Percentiles rank a stretch among this genome's conserved stretches.
phyloP scores from a whole-genome alignment of 35 echinoderm and acorn worm genomes.

The Holothuria glaberrima region DNA sequence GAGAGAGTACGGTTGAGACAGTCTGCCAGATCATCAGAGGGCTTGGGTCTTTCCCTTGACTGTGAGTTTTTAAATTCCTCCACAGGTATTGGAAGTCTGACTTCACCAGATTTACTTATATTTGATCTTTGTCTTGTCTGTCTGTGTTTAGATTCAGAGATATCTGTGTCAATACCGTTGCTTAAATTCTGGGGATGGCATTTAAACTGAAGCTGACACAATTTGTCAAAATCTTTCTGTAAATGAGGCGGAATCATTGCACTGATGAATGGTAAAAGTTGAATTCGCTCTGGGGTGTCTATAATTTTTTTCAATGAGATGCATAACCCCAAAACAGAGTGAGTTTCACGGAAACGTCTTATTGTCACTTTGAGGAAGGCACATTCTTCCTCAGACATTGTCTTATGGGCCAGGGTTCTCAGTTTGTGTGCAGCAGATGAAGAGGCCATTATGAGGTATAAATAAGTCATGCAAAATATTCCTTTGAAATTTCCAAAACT shows the following conservation, averaged over 20 bases:
- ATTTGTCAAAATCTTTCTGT: conserved; percentile 76
- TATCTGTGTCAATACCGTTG: no score
- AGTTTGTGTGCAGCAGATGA: conserved; percentile 69
- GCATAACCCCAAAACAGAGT: conserved; percentile 81
- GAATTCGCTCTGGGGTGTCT: conserved; percentile 73
- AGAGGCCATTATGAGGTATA: conserved; percentile 5
- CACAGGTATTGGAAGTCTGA: background rate
- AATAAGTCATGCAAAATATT: background rate
- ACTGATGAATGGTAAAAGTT: conserved; percentile 67
- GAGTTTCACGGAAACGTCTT: conserved; percentile 72
- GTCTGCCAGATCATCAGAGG: conserved; percentile 22
- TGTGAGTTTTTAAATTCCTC: background rate
- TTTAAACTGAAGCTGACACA: conserved; percentile 81
- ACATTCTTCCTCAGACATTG: conserved; percentile 79
- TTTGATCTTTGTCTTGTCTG: no score
- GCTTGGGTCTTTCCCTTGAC: conserved; percentile 30
- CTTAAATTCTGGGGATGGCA: background rate
- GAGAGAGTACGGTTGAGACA: background rate
- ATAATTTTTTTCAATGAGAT: conserved; percentile 78
- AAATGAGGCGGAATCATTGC: conserved; percentile 76
- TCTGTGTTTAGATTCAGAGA: no score
- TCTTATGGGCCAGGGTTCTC: conserved; percentile 71
- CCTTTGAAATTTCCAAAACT: no score
- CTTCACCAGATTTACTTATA: background rate
- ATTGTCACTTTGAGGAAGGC: conserved; percentile 76